phyloP scores from a whole-genome alignment of 2,888 invertebrate species.

The Dolichopus griseipennis region DNA sequence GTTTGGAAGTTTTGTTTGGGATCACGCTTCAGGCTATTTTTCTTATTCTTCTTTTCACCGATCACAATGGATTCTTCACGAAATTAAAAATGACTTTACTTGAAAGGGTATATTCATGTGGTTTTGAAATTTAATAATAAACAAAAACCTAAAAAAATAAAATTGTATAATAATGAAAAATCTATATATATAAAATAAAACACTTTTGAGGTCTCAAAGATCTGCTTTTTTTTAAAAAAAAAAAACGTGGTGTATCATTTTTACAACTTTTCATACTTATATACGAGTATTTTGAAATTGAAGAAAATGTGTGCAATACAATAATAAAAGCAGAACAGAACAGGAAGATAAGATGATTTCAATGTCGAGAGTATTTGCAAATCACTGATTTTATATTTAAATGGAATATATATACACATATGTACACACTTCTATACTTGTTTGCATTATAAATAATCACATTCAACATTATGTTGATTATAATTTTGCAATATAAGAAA shows the following conservation, averaged over 20 bases:
- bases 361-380: not conserved
- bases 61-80: not conserved
- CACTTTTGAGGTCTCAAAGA: not conserved
- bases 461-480: no score
- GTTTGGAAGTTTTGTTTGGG: not conserved
- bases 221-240: not conserved
- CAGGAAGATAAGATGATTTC: not conserved
- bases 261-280: not conserved
- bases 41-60: not conserved
- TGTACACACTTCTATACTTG: no score
- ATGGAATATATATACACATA: not conserved
- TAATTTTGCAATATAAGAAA: no score
- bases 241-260: not conserved
- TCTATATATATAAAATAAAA: no score
- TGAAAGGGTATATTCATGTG: constrained; percentile 1
- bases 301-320: no score
- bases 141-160: not conserved
- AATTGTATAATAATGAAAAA: not conserved
- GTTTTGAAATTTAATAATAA: not conserved
- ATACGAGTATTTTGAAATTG: no score
- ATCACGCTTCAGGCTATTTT: not conserved
- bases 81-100: not conserved
- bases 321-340: not conserved
- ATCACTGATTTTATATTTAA: not conserved
- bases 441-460: no score